Evolutionary conservation across 1,140 invertebrate genomes (phyloP), one percentile per base, ranked within the genome.

Genomic region (Drosophila mojavensis): DNA sequence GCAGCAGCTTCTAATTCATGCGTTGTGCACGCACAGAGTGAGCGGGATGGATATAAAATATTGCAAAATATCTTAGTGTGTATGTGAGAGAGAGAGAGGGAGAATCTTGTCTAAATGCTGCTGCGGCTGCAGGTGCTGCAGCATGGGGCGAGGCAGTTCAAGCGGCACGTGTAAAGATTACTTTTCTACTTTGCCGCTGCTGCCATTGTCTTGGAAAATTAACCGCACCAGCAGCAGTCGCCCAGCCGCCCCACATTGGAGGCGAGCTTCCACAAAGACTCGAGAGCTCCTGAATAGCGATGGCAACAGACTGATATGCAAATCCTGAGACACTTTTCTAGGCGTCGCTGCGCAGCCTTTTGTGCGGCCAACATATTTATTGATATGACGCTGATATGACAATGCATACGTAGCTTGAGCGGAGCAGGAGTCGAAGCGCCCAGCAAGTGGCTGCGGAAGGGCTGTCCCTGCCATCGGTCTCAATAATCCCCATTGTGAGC

Each of bases 321-420:
- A 89, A 88, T 86, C 83, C 79, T 60, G 64, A 30, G 60, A 28
- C 67, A 64, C 54, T 60, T 64, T 39, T 64, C 50, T 55, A 30
- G 43, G 58, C 58, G n/a, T 56, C 62, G 71, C 33, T 59, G 82
- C 72, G 79, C 79, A 72, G 68, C 79, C 84, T 83, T 83, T 88
- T 88, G 76, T 88, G 69, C 48, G 80, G 58, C 80, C 66, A 78
- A 73, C 69, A 89, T 83, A 88, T 88, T 88, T 88, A 88, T 88
- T 88, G 83, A 88, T 89, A 88, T 88, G 83, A 86, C 76, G 83
- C 76, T 82, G 83, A 86, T 86, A 83, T 79, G 82, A 88, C 83
- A 86, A 76, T 77, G 81, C 58, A 54, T 43, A 59, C 39, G 41
- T 30, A 65, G 51, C 33, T 39, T 36, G 51, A 47, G 1, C 17